phyloP scores from a whole-genome alignment of 2,888 invertebrate species.

The Operophtera brumata region DNA sequence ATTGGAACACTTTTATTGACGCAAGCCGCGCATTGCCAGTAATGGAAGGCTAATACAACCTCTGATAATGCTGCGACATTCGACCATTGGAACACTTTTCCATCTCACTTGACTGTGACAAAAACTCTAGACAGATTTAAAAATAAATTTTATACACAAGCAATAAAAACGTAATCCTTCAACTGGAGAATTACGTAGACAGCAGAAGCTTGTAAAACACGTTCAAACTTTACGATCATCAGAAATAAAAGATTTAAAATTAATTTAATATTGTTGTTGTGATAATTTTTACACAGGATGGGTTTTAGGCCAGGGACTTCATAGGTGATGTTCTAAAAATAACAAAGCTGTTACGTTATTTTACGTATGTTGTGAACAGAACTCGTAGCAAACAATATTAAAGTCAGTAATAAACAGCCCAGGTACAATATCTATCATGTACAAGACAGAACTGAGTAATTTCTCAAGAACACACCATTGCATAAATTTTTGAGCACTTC shows the following conservation, averaged over 20 bases:
- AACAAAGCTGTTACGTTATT: neutral
- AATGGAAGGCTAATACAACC: slow-evolving; percentile 45
- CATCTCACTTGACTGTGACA: too few relatives aligned
- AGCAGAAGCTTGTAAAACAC: slow-evolving; percentile 14
- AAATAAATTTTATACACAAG: slow-evolving; percentile 27
- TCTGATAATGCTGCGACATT: slow-evolving; percentile 8
- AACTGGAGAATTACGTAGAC: slow-evolving; percentile 21
- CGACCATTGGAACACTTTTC: slow-evolving; percentile 32
- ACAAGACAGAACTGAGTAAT: too few relatives aligned
- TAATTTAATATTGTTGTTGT: neutral
- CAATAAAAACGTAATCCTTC: slow-evolving; percentile 29
- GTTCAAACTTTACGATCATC: slow-evolving; percentile 1
- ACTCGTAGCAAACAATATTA: too few relatives aligned
- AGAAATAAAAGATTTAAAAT: neutral
- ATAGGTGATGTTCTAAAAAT: neutral
- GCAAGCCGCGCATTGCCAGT: slow-evolving; percentile 52
- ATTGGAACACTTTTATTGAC: slow-evolving; percentile 47
- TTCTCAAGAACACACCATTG: too few relatives aligned
- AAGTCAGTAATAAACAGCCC: too few relatives aligned
- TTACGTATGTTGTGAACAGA: too few relatives aligned
- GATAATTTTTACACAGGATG: neutral
- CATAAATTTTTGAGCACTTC: slow-evolving; percentile 27
- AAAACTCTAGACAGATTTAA: slow-evolving; percentile 14
- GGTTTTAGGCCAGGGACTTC: neutral
- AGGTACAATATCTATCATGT: too few relatives aligned